Evolutionary conservation across 2,888 invertebrate genomes (phyloP).

Genomic region (Athrips mouffetella): DNA sequence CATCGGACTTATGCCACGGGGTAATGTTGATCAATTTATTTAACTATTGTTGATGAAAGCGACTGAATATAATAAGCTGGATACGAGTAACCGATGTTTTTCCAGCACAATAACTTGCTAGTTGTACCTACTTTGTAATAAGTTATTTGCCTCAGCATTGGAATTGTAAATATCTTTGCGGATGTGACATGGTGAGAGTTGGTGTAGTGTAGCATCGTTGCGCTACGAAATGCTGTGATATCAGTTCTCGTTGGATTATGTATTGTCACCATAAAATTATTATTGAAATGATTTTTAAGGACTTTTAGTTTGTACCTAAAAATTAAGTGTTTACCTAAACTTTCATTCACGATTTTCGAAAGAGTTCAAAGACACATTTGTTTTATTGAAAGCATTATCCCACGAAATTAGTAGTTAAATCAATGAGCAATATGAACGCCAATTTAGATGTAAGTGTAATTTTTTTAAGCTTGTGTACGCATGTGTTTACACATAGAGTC

Average conservation of each 20-base stretch:
- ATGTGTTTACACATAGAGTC: conserved; percentile 41
- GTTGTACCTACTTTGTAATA: conserved; percentile 21
- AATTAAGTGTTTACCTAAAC: too few relatives aligned
- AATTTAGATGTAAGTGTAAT: conserved; percentile 61
- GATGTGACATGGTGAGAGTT: conserved; percentile 35
- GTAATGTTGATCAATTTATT: conserved; percentile 41
- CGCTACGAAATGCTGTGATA: conserved; percentile 75
- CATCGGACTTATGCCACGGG: conserved; percentile 47
- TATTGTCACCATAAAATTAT: conserved; percentile 10
- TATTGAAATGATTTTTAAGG: neutral
- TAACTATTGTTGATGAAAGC: conserved; percentile 48
- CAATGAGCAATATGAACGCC: conserved; percentile 70
- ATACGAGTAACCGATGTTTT: conserved; percentile 6
- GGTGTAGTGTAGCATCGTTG: conserved; percentile 26
- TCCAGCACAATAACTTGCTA: conserved; percentile 5
- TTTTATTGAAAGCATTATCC: neutral
- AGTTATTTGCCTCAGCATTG: conserved; percentile 37
- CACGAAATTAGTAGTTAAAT: conserved; percentile 23
- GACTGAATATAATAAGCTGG: conserved; percentile 53
- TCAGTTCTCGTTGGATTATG: conserved; percentile 62
- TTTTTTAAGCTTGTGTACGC: conserved; percentile 47
- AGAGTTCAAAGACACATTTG: neutral
- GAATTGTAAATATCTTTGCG: conserved; percentile 41
- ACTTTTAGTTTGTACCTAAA: too few relatives aligned
- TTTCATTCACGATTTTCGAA: neutral